Evolutionary conservation across 2,797 vertebrate genomes (phyloP).

Genomic region (Amazona finschi): DNA sequence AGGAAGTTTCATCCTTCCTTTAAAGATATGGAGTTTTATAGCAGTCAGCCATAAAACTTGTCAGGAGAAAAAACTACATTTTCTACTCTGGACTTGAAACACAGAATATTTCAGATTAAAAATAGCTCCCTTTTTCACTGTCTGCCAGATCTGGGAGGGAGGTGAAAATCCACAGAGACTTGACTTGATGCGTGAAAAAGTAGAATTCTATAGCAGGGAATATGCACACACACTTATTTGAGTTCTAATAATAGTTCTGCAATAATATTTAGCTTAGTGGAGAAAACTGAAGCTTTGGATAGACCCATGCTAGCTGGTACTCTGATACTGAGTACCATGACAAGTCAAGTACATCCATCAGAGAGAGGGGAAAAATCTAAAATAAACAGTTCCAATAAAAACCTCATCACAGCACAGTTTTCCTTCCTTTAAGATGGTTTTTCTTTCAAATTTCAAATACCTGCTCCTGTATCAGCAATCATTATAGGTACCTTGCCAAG

Average conservation of each 20-base stretch:
- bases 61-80: conserved; percentile 20
- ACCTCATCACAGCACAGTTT: not conserved
- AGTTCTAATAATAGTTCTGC: conserved; percentile 42
- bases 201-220: not conserved
- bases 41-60: conserved; percentile 1
- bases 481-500: not conserved
- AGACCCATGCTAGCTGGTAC: not conserved
- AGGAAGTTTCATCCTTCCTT: not conserved
- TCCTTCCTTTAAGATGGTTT: not conserved
- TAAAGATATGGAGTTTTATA: not conserved
- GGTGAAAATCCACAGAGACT: conserved; percentile 45
- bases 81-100: conserved; percentile 23
- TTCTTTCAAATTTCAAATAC: not conserved
- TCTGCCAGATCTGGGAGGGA: conserved; percentile 50
- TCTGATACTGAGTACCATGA: not conserved
- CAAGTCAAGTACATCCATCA: not conserved
- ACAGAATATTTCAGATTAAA: conserved; percentile 45
- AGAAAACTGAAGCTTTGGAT: not conserved
- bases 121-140: conserved; percentile 53
- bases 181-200: conserved; percentile 1
- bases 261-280: not conserved
- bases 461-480: not conserved
- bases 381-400: not conserved
- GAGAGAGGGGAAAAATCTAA: not conserved
- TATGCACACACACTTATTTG: not conserved